Evolutionary conservation across 2,797 vertebrate species (phyloP), one percentile per base, ranked within the genome.

Genomic region (Artibeus lituratus): DNA sequence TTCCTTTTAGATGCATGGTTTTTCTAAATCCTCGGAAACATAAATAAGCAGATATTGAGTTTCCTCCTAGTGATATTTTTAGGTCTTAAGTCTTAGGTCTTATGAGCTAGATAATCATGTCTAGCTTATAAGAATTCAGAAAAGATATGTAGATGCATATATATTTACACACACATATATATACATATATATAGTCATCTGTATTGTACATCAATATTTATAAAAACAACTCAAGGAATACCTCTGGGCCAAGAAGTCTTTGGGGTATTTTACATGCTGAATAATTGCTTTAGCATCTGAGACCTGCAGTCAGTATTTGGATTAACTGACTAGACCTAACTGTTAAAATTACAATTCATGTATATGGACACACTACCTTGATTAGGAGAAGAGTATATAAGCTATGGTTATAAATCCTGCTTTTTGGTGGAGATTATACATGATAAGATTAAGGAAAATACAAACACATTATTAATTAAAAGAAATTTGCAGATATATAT

Each of bases 1-100:
- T 96, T 93, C 92, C 84, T 93, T 90, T 74, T 81, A 49, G 39
- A 42, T 59, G 37, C 96, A 97, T 93, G n/a, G 2, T 47, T 91
- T 95, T 90, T 93, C 44, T 93, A 72, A 91, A 57, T 59, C 22
- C 73, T 19, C 73, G 26, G 7, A 3, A 83, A 51, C 10, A 70
- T n/a, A n/a, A 83, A 90, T 57, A 21, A 19, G 19, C 21, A 89
- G 39, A 59, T 42, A 24, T 87, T 87, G 29, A 85, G 65, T 51
- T 94, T 87, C 22, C 67, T 87, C 59, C 81, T 92, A n/a, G 7
- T 47, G 39, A 57, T 70, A 74, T 18, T 39, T 65, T 12, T 69
- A 47, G n/a, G 18, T 59, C 37, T 59, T 53, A 82, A 35, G 8
- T 39, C 76, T 15, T 69, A 57, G 22, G 7, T 59, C 21, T 51